Conservation (phyloP, 2,888 invertebrate species). For the Parasteatoda lunata region DNA sequence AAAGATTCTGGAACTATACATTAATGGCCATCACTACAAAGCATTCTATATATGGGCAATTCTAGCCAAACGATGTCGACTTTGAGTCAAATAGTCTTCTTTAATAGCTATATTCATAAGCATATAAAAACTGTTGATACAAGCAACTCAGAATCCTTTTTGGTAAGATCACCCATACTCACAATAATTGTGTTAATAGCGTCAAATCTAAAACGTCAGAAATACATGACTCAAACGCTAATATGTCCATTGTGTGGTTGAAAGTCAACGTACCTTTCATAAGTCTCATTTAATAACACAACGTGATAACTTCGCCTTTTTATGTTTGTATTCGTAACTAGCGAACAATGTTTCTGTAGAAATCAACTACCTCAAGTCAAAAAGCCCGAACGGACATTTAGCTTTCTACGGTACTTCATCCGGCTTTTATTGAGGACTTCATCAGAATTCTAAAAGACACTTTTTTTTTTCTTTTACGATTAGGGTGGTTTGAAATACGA, state of each 20-base stretch:
- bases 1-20: too few relatives aligned
- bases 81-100: too few relatives aligned
- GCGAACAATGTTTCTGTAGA: background rate
- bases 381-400: background rate
- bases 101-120: too few relatives aligned
- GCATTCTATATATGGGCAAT: too few relatives aligned
- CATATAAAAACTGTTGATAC: too few relatives aligned
- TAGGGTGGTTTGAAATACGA: constrained; percentile 35
- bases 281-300: background rate
- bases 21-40: too few relatives aligned
- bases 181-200: too few relatives aligned
- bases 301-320: background rate
- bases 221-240: background rate
- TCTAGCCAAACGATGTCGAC: too few relatives aligned
- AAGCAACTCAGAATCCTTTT: too few relatives aligned
- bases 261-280: background rate
- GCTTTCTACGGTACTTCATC: background rate
- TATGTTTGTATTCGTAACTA: background rate
- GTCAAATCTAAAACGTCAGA: background rate
- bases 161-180: too few relatives aligned
- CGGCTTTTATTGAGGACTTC: background rate
- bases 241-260: background rate
- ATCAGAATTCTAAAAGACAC: background rate
- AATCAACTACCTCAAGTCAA: background rate
- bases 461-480: background rate